Conservation (phyloP, 2,797 vertebrate genomes). For the Amblyopsis hoosieri region DNA sequence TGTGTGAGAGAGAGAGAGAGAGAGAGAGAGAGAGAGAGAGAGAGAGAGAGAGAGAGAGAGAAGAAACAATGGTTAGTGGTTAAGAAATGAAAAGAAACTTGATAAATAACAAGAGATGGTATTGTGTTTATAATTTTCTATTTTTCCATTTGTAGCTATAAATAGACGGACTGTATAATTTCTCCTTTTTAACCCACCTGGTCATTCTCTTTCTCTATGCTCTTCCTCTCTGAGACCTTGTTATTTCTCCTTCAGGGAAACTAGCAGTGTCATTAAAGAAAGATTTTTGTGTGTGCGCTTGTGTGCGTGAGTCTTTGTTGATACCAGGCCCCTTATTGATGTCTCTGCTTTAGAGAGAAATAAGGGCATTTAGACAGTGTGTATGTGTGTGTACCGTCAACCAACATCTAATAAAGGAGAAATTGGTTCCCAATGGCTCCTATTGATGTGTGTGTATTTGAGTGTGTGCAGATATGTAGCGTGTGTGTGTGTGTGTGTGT, state of each 20-base stretch:
- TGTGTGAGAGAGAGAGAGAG: no score
- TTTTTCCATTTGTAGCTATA: no score
- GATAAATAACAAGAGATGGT: no score
- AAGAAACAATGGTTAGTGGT: no score
- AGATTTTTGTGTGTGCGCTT: constrained; percentile 8
- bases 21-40: no score
- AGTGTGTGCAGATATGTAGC: constrained; percentile 13
- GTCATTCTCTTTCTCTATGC: not conserved
- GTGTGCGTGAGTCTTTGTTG: constrained; percentile 25
- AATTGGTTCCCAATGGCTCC: no score
- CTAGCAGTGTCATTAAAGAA: constrained; percentile 18
- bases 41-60: no score
- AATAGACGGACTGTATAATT: not conserved
- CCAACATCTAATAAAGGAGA: no score
- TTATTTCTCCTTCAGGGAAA: constrained; percentile 36
- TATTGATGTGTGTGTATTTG: constrained; percentile 24
- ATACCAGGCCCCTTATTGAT: constrained; percentile 56
- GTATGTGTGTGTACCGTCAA: constrained; percentile 1
- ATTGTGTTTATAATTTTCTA: no score
- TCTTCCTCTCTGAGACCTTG: constrained; percentile 23
- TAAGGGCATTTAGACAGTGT: constrained; percentile 51
- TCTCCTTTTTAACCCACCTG: not conserved
- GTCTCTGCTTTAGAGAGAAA: constrained; percentile 51
- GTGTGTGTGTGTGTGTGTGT: constrained; percentile 14
- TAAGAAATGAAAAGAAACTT: no score